phyloP scores from a whole-genome alignment of 2,797 vertebrate genomes.

The Eulemur coronatus region DNA sequence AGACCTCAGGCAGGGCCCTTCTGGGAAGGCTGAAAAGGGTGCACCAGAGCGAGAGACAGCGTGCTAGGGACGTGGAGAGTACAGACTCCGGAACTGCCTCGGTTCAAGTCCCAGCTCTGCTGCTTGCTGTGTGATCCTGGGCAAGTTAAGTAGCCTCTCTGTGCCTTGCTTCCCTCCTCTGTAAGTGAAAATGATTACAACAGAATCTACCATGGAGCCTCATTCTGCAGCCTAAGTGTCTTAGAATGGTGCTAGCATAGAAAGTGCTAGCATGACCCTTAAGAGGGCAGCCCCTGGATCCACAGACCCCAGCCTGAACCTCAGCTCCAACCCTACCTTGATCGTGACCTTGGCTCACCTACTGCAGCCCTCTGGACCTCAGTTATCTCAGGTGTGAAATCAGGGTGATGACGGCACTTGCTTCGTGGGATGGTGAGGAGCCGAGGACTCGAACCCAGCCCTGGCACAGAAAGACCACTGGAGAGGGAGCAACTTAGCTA shows the following conservation, averaged over 20 bases:
- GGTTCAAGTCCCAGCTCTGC: neutral
- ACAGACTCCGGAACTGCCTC: neutral
- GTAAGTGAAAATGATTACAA: neutral
- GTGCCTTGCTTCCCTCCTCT: neutral
- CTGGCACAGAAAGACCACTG: neutral
- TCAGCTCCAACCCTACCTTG: neutral
- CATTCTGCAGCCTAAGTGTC: neutral
- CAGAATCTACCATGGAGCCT: neutral
- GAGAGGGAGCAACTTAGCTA: neutral
- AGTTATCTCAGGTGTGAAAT: rapidly evolving
- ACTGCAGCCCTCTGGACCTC: neutral
- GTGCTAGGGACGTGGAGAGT: rapidly evolving
- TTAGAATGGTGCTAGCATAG: neutral
- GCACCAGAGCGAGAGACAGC: rapidly evolving
- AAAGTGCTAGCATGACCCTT: neutral
- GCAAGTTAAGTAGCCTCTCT: neutral
- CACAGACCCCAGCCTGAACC: neutral
- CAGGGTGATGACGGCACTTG: neutral
- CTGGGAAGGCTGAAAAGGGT: neutral
- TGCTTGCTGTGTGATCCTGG: neutral
- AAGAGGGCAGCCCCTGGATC: neutral
- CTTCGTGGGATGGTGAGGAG: neutral
- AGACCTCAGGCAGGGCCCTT: neutral
- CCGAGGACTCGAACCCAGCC: neutral
- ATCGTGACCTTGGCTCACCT: neutral